Conservation (phyloP, 2,797 vertebrate species). For the Protonibea diacanthus region DNA sequence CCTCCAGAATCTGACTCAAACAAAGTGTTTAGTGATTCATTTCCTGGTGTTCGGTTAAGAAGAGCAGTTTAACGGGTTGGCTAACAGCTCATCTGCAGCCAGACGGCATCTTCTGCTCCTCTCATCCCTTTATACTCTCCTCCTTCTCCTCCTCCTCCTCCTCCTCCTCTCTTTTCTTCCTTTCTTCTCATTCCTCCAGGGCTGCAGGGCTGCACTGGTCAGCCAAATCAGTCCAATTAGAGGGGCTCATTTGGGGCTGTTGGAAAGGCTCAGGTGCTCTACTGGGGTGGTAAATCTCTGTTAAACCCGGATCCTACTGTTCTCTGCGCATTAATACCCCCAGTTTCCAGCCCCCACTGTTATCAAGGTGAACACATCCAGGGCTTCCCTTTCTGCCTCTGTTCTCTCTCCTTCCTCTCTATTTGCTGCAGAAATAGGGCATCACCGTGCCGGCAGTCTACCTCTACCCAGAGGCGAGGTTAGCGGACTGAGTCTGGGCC, state of each 20-base stretch:
- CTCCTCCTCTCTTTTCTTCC: slow-evolving; percentile 13
- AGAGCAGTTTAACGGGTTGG: slow-evolving; percentile 57
- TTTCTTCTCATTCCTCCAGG: slow-evolving; percentile 53
- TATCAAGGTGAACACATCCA: slow-evolving; percentile 57
- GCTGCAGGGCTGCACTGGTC: slow-evolving; percentile 60
- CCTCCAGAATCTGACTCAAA: slow-evolving; percentile 63
- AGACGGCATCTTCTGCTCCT: slow-evolving; percentile 49
- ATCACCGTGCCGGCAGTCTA: slow-evolving; percentile 19
- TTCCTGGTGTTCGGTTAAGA: slow-evolving; percentile 68
- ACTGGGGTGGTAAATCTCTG: slow-evolving; percentile 59
- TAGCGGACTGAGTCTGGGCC: slow-evolving; percentile 53
- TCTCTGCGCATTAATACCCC: slow-evolving; percentile 42
- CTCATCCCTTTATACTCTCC: not conserved
- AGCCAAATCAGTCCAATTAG: slow-evolving; percentile 77
- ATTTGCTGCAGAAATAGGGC: slow-evolving; percentile 60
- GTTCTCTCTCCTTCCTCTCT: slow-evolving; percentile 10
- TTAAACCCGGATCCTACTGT: slow-evolving; percentile 55
- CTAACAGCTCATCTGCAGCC: slow-evolving; percentile 70
- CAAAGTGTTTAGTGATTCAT: slow-evolving; percentile 66
- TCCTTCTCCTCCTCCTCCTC: slow-evolving; percentile 1
- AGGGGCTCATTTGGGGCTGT: slow-evolving; percentile 56
- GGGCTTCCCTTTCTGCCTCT: slow-evolving; percentile 31
- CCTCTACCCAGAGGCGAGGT: slow-evolving; percentile 45
- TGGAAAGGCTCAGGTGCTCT: slow-evolving; percentile 58
- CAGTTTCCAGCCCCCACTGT: slow-evolving; percentile 18